A percentile compares a stretch with the other conserved stretches of the same genome.
phyloP scores from a whole-genome alignment of 2,888 invertebrate species.

The Temnothorax ravouxi region DNA sequence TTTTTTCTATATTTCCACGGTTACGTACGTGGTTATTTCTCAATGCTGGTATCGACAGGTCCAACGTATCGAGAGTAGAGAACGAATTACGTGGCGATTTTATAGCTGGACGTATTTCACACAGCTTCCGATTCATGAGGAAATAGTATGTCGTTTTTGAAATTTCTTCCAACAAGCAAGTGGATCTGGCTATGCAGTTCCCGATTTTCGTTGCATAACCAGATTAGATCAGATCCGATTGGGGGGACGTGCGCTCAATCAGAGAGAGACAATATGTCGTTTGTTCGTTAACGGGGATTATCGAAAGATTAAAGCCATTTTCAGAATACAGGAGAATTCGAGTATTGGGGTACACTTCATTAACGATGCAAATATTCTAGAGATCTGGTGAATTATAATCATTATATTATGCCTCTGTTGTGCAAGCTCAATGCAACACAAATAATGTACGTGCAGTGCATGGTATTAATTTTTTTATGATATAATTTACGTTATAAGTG shows the following conservation, averaged over 20 bases:
- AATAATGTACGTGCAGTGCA: neutral
- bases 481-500: neutral
- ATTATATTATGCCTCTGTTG: neutral
- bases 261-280: neutral
- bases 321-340: neutral
- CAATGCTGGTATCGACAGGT: constrained; percentile 69
- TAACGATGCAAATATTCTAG: neutral
- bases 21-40: constrained; percentile 46
- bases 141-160: constrained; percentile 41
- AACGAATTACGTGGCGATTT: constrained; percentile 64
- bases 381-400: neutral
- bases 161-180: constrained; percentile 17
- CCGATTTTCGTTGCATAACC: constrained; percentile 14
- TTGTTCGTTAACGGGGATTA: constrained; percentile 34
- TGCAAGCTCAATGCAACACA: neutral
- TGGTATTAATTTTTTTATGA: neutral
- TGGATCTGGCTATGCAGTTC: neutral
- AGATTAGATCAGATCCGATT: constrained; percentile 18
- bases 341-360: neutral
- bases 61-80: constrained; percentile 53
- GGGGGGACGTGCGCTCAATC: neutral
- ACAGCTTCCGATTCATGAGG: constrained; percentile 3
- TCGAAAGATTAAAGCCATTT: neutral
- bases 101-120: constrained; percentile 30
- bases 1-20: neutral